Percentiles rank a stretch among this genome's conserved stretches.
phyloP scores from a whole-genome alignment of 1,140 invertebrate genomes.

The Bombus soroeensis region DNA sequence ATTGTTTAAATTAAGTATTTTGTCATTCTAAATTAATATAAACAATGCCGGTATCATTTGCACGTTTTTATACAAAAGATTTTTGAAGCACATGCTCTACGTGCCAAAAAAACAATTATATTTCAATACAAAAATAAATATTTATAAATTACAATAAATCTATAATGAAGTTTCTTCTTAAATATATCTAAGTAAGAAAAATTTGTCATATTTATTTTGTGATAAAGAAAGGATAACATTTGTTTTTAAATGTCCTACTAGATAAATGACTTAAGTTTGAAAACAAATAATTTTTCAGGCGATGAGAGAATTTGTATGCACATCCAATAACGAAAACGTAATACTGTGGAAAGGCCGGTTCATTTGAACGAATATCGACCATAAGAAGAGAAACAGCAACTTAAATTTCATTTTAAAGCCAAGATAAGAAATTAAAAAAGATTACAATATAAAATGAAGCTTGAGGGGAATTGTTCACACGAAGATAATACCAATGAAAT shows the following conservation, averaged over 20 bases:
- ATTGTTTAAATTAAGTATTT: not conserved
- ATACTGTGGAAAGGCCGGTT: not conserved
- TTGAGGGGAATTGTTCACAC: slow-evolving; percentile 77
- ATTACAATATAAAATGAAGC: slow-evolving; percentile 73
- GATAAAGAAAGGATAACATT: not conserved
- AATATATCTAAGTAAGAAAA: not conserved
- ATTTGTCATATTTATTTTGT: not conserved
- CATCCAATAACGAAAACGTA: not conserved
- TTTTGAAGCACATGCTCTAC: not conserved
- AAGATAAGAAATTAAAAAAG: not conserved
- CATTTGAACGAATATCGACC: slow-evolving; percentile 10
- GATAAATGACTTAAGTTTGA: not conserved
- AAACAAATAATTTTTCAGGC: slow-evolving; percentile 58
- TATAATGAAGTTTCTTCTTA: not conserved
- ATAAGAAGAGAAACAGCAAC: not conserved
- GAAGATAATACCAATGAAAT: slow-evolving; percentile 78
- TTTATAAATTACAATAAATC: not conserved
- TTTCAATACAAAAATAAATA: not conserved
- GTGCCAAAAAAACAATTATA: not conserved
- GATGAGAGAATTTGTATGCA: slow-evolving; percentile 43
- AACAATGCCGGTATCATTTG: not conserved
- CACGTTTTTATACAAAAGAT: not conserved
- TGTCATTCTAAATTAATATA: not conserved
- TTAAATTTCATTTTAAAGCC: not conserved
- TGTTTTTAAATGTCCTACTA: slow-evolving; percentile 1